Conservation (phyloP, 2,113 vertebrate genomes). For the Pachypanchax playfairii region DNA sequence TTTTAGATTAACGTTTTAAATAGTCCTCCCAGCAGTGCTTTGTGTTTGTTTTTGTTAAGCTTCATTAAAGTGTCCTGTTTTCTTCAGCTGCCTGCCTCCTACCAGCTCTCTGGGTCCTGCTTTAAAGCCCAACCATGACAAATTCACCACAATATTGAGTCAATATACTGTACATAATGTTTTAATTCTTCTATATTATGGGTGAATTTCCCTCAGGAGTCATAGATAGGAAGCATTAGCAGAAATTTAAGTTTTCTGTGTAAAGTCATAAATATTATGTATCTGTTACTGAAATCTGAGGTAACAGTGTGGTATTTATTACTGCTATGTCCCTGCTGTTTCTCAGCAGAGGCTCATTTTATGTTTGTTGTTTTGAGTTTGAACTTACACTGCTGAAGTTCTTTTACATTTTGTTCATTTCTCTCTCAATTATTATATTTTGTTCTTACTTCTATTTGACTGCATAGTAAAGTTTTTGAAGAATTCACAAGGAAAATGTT, state of each 20-base stretch:
- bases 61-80: background rate
- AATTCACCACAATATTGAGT: background rate
- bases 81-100: background rate
- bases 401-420: constrained; percentile 49
- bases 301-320: constrained; percentile 22
- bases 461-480: too few relatives aligned
- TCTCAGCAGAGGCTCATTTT: constrained; percentile 53
- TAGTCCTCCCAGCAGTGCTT: background rate
- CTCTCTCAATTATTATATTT: too few relatives aligned
- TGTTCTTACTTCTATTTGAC: too few relatives aligned
- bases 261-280: background rate
- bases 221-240: background rate
- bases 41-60: background rate
- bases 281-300: too few relatives aligned
- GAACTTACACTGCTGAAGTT: constrained; percentile 57
- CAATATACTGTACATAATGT: background rate
- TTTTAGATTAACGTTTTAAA: background rate
- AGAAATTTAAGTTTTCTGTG: background rate
- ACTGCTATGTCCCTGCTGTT: constrained; percentile 34
- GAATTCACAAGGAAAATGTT: too few relatives aligned
- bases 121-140: background rate
- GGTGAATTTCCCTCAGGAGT: background rate
- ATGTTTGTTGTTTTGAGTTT: constrained; percentile 58
- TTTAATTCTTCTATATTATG: background rate
- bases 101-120: background rate